Evolutionary conservation across 1,140 invertebrate genomes (phyloP).

Genomic region (Brachionus manjavacas): DNA sequence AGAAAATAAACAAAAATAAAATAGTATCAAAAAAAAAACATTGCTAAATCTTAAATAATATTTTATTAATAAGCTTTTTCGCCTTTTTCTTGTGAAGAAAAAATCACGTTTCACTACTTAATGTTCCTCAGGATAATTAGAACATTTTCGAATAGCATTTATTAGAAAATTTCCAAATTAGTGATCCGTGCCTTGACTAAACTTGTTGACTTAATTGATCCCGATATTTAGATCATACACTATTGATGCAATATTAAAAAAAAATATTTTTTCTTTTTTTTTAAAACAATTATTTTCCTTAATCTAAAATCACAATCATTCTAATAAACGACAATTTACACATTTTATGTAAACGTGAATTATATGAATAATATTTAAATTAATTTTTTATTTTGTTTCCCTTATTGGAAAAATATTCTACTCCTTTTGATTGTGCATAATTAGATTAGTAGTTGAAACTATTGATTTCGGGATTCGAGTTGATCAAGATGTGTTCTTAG

Average conservation of each 20-base stretch:
- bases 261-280: not conserved
- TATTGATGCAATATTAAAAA: not conserved
- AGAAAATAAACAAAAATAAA: not conserved
- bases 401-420: not conserved
- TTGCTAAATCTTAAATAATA: not conserved
- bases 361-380: slow-evolving; percentile 37
- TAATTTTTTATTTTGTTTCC: not conserved
- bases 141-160: not conserved
- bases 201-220: not conserved
- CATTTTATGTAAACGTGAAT: slow-evolving; percentile 41
- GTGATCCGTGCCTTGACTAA: not conserved
- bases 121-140: slow-evolving; percentile 25
- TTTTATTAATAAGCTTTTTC: not conserved
- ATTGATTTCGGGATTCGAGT: not conserved
- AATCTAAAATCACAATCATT: not conserved
- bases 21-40: not conserved
- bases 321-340: not conserved
- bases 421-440: not conserved
- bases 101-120: slow-evolving; percentile 36
- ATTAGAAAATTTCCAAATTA: not conserved
- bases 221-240: not conserved
- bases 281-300: not conserved
- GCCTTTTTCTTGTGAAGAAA: not conserved
- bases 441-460: slow-evolving; percentile 4
- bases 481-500: not conserved